Evolutionary conservation across 2,797 vertebrate genomes (phyloP).

Genomic region (Neosilurus mollespiculum): DNA sequence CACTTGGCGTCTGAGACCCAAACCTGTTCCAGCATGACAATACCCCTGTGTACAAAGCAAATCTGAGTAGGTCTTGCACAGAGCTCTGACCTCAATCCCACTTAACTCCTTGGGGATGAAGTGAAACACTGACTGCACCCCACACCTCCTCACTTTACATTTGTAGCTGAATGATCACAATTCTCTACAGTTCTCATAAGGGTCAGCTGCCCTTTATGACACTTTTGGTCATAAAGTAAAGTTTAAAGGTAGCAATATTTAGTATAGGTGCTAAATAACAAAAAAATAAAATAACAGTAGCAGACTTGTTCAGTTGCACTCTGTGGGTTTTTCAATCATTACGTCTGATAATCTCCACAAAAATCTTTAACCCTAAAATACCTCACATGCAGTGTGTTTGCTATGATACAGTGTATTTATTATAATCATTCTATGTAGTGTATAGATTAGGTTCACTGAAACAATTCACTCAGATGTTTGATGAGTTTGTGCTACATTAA

Average conservation of each 20-base stretch:
- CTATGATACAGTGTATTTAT: neutral
- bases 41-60: neutral
- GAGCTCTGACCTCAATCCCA: no score
- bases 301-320: neutral
- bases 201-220: no score
- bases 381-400: neutral
- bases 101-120: no score
- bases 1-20: neutral
- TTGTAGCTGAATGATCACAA: no score
- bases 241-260: no score
- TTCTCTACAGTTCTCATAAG: no score
- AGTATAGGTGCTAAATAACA: neutral
- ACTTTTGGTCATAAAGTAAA: no score
- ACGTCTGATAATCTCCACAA: neutral
- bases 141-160: no score
- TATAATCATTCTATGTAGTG: neutral
- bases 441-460: neutral
- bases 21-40: neutral
- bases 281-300: neutral
- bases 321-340: neutral
- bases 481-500: neutral
- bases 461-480: neutral
- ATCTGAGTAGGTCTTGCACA: neutral
- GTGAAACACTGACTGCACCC: no score
- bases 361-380: neutral